phyloP scores from a whole-genome alignment of 2,113 vertebrate species.

The Apteryx owenii region DNA sequence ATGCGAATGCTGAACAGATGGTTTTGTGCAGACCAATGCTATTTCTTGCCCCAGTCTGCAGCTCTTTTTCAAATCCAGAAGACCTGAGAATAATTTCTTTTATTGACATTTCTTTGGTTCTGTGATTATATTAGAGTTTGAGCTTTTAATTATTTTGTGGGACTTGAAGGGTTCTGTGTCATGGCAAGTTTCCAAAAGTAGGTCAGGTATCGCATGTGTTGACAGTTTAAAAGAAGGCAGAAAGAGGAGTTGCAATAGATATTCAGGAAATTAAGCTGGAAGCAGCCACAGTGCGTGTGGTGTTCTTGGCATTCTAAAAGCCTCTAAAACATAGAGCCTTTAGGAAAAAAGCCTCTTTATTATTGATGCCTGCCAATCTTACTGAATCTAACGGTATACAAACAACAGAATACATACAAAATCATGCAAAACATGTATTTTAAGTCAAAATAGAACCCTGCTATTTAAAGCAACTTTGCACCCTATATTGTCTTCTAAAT shows the following conservation, averaged over 20 bases:
- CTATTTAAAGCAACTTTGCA: neutral
- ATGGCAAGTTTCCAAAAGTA: slow-evolving; percentile 10
- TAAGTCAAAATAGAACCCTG: neutral
- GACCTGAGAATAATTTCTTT: neutral
- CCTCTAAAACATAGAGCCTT: neutral
- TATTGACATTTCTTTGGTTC: neutral
- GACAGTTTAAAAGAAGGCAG: neutral
- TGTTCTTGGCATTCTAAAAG: neutral
- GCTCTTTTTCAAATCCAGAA: neutral
- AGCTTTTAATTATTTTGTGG: neutral
- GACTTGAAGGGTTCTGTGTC: neutral
- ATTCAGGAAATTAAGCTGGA: neutral
- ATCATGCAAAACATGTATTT: neutral
- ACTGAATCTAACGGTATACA: neutral
- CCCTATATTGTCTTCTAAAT: neutral
- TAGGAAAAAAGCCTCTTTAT: neutral
- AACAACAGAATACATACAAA: neutral
- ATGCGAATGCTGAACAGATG: slow-evolving; percentile 17
- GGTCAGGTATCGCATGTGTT: neutral
- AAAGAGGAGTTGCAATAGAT: neutral
- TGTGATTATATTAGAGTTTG: neutral
- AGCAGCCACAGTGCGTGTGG: neutral
- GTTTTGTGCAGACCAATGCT: slow-evolving; percentile 11
- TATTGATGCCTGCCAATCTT: neutral
- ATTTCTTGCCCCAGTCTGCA: slow-evolving; percentile 5